These are phyloP conservation scores for Dendrocopos noguchii DNA, from an alignment of 2,113 vertebrate genomes.

Conservation along the genomic window DNA sequence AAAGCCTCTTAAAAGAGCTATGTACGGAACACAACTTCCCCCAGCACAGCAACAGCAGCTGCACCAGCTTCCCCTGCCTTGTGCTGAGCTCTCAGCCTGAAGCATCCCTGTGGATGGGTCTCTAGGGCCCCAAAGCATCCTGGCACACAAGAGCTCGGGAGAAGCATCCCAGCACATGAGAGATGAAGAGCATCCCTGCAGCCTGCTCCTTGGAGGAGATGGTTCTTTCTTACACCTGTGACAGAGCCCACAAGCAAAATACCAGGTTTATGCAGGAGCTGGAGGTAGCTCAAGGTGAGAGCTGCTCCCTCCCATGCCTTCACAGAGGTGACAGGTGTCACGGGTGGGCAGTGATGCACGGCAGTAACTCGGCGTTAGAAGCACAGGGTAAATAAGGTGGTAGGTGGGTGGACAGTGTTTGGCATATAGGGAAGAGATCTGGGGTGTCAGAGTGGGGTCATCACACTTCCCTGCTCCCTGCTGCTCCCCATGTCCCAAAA, in stretches of 20 bases:
- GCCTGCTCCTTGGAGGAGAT: background rate
- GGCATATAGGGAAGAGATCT: background rate
- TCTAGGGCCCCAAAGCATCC: background rate
- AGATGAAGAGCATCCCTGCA: background rate
- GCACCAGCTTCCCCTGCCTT: rapidly evolving
- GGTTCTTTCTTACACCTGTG: rapidly evolving
- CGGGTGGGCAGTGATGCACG: background rate
- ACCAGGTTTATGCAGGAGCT: background rate
- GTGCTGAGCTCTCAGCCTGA: background rate
- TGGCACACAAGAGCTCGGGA: background rate
- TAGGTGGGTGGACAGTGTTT: background rate
- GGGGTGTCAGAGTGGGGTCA: background rate
- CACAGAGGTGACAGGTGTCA: background rate
- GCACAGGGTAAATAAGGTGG: background rate
- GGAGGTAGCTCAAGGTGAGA: background rate
- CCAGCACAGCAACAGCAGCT: background rate
- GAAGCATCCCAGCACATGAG: background rate
- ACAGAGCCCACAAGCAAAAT: rapidly evolving
- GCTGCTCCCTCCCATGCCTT: background rate
- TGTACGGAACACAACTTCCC: background rate
- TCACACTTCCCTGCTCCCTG: background rate
- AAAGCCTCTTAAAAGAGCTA: conserved; percentile 20
- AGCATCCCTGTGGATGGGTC: background rate
- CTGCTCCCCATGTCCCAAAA: background rate
- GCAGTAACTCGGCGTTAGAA: background rate